These are phyloP conservation scores for Forbesichthys agassizii DNA, from an alignment of 2,113 vertebrate species.

Conservation along the genomic window DNA sequence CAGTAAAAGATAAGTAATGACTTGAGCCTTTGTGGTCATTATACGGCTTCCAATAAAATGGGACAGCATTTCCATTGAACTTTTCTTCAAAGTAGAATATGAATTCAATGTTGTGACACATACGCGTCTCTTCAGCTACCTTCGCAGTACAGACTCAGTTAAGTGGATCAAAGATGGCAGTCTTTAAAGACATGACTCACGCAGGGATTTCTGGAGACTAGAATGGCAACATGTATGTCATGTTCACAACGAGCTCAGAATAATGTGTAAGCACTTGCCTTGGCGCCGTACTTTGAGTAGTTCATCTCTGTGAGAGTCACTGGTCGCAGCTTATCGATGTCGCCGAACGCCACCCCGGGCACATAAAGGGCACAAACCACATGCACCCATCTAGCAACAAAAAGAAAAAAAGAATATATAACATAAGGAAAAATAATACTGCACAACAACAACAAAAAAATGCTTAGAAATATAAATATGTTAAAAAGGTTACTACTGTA, in stretches of 20 bases:
- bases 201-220: too few relatives aligned
- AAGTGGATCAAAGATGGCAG: too few relatives aligned
- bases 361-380: constrained; percentile 98
- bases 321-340: constrained; percentile 95
- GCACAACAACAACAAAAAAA: not conserved
- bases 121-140: too few relatives aligned
- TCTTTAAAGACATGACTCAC: too few relatives aligned
- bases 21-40: too few relatives aligned
- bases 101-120: too few relatives aligned
- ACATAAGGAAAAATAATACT: not conserved
- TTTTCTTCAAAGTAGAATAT: too few relatives aligned
- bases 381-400: constrained; percentile 89
- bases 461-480: not conserved
- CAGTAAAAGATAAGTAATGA: not conserved
- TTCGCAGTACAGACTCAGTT: too few relatives aligned
- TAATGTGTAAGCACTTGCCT: constrained; percentile 78
- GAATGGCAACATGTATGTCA: too few relatives aligned
- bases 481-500: constrained; percentile 19
- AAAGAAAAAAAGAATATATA: constrained; percentile 5
- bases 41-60: too few relatives aligned
- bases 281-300: constrained; percentile 97
- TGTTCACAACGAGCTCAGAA: not conserved
- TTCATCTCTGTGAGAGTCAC: constrained; percentile 99
- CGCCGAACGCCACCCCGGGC: constrained; percentile 97
- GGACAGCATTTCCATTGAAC: too few relatives aligned